Evolutionary conservation across 2,113 vertebrate species (phyloP), one percentile per base, ranked within the genome.

Genomic region (Micronisus gabar): DNA sequence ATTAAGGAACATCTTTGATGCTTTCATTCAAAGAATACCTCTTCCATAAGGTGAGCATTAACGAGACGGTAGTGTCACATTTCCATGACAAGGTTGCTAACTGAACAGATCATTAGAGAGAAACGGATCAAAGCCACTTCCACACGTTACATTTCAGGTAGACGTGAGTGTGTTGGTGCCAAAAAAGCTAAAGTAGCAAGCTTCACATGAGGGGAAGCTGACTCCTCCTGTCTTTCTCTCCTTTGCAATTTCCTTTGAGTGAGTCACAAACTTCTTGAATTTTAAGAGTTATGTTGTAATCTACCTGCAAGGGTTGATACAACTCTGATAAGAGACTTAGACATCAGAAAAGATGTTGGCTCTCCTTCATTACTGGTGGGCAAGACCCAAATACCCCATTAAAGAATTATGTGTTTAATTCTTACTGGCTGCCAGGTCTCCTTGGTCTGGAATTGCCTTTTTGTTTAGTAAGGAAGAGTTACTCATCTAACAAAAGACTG

Each of bases 71-170:
- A 61, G 62, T 38, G 74, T 94, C 86, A 86, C 23, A 15, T 90
- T 88, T 76, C 83, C 80, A 6, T 59, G 80, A 71, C 88, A 73
- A 88, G 67, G 58, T 58, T 86, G 41, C 62, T 90, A 73, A 66
- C 90, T 62, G 95, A 91, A 67, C 47, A 71, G 59, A 95, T 91
- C 90, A 92, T 91, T 96, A 97, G 83, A 93, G n/a, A 80, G 80
- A 72, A 80, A 90, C 34, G 63, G 61, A 95, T 95, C 92, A 95
- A 97, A 97, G 73, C 19, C 15, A 2, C 61, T 92, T 71, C n/a
- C 52, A 65, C 59, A 6, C 0, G 3, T 71, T 75, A 21, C 29
- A 20, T 89, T 92, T 59, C 41, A 72, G 53, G n/a, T 36, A 87
- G 65, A 87, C 0, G 0, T 9, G 52, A 88, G 30, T 8, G 13